A percentile compares a stretch with the other conserved stretches of the same genome.
phyloP scores from a whole-genome alignment of 2,888 invertebrate genomes.

The Bembecia ichneumoniformis region DNA sequence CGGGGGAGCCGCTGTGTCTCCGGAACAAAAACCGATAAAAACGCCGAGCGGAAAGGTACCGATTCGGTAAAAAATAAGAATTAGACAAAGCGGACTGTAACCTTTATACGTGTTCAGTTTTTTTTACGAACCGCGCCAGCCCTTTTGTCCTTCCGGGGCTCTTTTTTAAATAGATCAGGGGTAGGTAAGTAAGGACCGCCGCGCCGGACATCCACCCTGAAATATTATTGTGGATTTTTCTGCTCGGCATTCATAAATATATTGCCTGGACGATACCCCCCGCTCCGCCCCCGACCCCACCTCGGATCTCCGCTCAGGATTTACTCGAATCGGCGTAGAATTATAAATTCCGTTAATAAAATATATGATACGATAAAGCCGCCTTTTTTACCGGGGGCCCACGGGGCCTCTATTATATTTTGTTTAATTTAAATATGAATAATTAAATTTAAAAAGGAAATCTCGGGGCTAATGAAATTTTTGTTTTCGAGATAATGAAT shows the following conservation, averaged over 20 bases:
- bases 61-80: conserved; percentile 72
- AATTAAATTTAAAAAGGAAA: conserved; percentile 71
- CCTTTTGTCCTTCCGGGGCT: conserved; percentile 70
- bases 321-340: conserved; percentile 66
- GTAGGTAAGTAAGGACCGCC: conserved; percentile 62
- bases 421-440: conserved; percentile 73
- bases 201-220: conserved; percentile 58
- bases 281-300: conserved; percentile 11
- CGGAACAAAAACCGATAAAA: conserved; percentile 72
- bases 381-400: conserved; percentile 39
- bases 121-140: conserved; percentile 54
- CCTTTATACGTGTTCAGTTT: conserved; percentile 69
- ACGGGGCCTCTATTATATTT: conserved; percentile 68
- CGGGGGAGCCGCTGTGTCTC: conserved; percentile 47
- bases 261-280: conserved; percentile 35
- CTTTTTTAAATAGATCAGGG: conserved; percentile 71
- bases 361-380: conserved; percentile 68
- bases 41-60: conserved; percentile 62
- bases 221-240: conserved; percentile 73
- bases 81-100: conserved; percentile 63
- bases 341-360: conserved; percentile 72
- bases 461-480: conserved; percentile 70
- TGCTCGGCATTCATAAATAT: conserved; percentile 71
- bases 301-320: conserved; percentile 26
- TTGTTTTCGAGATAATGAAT: conserved; percentile 73